Evolutionary conservation across 2,888 invertebrate species (phyloP), one percentile per base, ranked within the genome.

Genomic region (Pemphredon lugubris): DNA sequence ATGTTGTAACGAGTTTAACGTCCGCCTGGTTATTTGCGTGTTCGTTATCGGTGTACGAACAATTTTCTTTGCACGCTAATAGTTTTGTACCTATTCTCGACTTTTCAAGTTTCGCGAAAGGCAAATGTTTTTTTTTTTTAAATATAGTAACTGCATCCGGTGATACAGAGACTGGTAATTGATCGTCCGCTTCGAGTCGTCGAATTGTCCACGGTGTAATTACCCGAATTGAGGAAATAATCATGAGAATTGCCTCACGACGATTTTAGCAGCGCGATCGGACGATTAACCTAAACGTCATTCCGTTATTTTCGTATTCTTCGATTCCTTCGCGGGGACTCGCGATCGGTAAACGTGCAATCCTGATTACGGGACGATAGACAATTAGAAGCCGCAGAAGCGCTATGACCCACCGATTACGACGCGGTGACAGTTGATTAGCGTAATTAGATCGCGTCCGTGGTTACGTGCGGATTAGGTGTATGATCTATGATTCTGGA

Each of bases 351-450:
- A 14, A 7, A 42, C 20, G 64, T 42, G 60, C 54, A 51, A 69
- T 65, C 67, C 60, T 65, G 61, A 54, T 73, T 63, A 70, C 30
- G 44, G 45, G 23, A 53, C 73, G 73, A 79, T 70, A 42, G 70
- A 51, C 58, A 69, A 64, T 70, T 59, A 70, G 58, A 59, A 39
- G 45, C 26, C 40, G 48, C 39, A 50, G 59, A 40, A 47, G 40
- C 50, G 50, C 51, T 59, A 76, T 61, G 51, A 18, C 20, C 26
- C 44, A 51, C 77, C 77, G 73, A 77, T 78, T 79, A 79, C 76
- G 64, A 76, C 53, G 65, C 57, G 70, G 53, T 61, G 77, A 78
- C 78, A 73, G 70, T 80, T 77, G 70, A 78, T 78, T 77, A 78
- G 69, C 60, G 79, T 70, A 78, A 78, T 78, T 79, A 77, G 71